Evolutionary conservation across 2,797 vertebrate species (phyloP), one percentile per base, ranked within the genome.

Genomic region (Rachycentron canadum): DNA sequence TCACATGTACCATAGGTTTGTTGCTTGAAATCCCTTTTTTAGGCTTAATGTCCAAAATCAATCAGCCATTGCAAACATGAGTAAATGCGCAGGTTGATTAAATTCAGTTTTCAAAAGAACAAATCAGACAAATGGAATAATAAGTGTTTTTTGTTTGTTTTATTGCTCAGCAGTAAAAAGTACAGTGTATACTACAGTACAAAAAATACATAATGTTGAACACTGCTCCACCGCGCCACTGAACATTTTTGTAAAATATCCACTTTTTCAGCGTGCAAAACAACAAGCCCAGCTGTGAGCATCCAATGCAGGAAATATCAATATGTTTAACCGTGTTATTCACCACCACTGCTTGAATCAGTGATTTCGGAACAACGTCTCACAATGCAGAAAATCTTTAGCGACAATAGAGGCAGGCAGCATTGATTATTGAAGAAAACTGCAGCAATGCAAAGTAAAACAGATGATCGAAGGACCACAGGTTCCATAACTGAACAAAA

Each of bases 161-260:
- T 95, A 95, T 96, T 95, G 94, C 94, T 95, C 94, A 93, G 93
- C 94, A 91, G 93, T 95, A 95, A 94, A 96, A 96, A 95, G 91
- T 94, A 95, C 94, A 95, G 93, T 95, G 93, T 94, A 92, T 95
- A 94, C 94, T 94, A 95, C 93, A 89, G 94, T 95, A 95, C 88
- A 95, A 95, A 93, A 95, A 91, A 94, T 92, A 92, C 90, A 92
- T 88, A 73, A 93, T 92, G 90, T 92, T 90, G 82, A 93, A 93
- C 90, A 94, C 93, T 89, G 87, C 89, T 91, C 86, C 86, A 90
- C 82, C 82, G 90, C 88, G 85, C 84, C 88, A 89, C 86, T 91
- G 86, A 87, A 91, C 85, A 45, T 86, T 86, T 86, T 87, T 84
- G 92, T 89, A 86, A 90, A 92, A 90, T 88, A 88, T 90, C 84